A percentile compares a stretch with the other conserved stretches of the same genome.
Conservation (phyloP, 2,797 vertebrate species). For the Varecia variegata region DNA sequence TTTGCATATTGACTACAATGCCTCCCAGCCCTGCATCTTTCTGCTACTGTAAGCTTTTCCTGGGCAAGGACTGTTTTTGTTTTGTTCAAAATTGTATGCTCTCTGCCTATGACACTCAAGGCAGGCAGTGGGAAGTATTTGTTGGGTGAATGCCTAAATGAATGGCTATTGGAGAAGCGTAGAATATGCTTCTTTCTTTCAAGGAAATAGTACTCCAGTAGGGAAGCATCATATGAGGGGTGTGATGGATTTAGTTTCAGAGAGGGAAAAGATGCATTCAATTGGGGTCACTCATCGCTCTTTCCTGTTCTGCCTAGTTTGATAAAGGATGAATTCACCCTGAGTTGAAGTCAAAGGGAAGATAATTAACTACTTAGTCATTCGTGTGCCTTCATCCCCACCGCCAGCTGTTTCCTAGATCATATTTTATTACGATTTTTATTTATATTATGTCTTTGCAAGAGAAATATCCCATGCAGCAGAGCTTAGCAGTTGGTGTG, state of each 20-base stretch:
- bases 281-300: background rate
- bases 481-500: background rate
- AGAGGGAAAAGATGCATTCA: background rate
- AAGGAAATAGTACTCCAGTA: background rate
- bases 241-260: background rate
- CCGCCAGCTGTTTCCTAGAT: conserved; percentile 46
- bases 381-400: conserved; percentile 17
- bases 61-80: background rate
- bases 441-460: conserved; percentile 6
- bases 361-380: conserved; percentile 32
- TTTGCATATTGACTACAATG: background rate
- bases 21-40: background rate
- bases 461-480: background rate
- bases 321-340: background rate
- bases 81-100: background rate
- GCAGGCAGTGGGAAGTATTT: background rate
- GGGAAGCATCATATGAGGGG: background rate
- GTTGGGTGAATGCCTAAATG: background rate
- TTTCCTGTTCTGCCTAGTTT: background rate
- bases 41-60: background rate
- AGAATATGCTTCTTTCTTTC: background rate
- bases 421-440: conserved; percentile 49
- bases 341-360: background rate
- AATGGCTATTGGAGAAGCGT: background rate
- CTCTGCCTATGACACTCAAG: background rate